Evolutionary conservation across 1,140 invertebrate genomes (phyloP).

Genomic region (Drosophila ambigua): DNA sequence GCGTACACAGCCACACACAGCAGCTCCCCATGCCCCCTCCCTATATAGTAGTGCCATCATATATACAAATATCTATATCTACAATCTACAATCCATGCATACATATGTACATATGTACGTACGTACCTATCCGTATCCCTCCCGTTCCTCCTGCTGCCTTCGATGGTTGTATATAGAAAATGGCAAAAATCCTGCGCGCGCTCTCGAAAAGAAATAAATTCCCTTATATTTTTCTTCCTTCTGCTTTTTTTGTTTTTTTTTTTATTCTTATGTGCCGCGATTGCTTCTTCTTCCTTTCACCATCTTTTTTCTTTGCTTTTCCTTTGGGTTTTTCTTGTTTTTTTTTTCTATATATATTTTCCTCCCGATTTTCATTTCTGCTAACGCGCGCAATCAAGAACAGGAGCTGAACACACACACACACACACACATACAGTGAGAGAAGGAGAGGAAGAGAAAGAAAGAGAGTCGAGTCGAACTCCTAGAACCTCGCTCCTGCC

Average conservation of each 20-base stretch:
- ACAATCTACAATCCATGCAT: slow-evolving; percentile 12
- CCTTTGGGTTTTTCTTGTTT: slow-evolving; percentile 23
- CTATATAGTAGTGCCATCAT: slow-evolving; percentile 31
- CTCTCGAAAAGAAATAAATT: slow-evolving; percentile 75
- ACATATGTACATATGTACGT: slow-evolving; percentile 9
- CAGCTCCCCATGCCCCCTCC: slow-evolving; percentile 24
- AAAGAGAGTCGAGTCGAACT: slow-evolving; percentile 39
- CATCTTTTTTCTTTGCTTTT: slow-evolving; percentile 41
- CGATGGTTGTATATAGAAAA: slow-evolving; percentile 56
- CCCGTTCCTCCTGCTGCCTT: neutral
- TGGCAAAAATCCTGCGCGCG: slow-evolving; percentile 71
- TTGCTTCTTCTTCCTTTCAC: slow-evolving; percentile 50
- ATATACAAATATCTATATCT: slow-evolving; percentile 37
- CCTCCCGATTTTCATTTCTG: slow-evolving; percentile 76
- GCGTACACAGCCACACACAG: slow-evolving; percentile 39
- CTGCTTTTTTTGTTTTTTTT: slow-evolving; percentile 17
- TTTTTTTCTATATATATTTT: slow-evolving; percentile 47
- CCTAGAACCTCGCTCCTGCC: slow-evolving; percentile 40
- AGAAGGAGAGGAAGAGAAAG: slow-evolving; percentile 14
- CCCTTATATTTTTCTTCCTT: slow-evolving; percentile 41
- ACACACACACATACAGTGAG: slow-evolving; percentile 8
- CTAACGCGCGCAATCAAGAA: slow-evolving; percentile 78
- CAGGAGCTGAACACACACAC: slow-evolving; percentile 40
- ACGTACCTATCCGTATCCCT: slow-evolving; percentile 29
- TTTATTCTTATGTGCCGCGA: slow-evolving; percentile 74